phyloP scores from a whole-genome alignment of 2,888 invertebrate genomes.

The Plutella xylostella region DNA sequence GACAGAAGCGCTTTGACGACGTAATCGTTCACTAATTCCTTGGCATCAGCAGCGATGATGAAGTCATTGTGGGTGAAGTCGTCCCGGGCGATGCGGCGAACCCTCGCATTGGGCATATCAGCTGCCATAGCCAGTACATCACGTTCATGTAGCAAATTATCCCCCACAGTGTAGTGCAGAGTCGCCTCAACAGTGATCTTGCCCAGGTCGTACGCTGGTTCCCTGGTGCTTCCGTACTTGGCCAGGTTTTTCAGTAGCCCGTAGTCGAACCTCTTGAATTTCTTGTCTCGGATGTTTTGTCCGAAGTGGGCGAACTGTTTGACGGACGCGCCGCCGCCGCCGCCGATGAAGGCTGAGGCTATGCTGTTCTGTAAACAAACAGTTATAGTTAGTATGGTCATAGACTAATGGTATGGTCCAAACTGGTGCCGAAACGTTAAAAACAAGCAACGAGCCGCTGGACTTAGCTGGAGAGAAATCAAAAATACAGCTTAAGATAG shows the following conservation, averaged over 20 bases:
- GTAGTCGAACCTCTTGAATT: slow-evolving; percentile 23
- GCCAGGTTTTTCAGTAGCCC: slow-evolving; percentile 17
- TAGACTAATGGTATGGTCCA: too few relatives aligned
- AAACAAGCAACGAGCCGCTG: too few relatives aligned
- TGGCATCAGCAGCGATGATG: slow-evolving; percentile 16
- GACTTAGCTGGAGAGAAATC: too few relatives aligned
- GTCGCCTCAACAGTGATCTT: slow-evolving; percentile 18
- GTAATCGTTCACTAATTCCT: slow-evolving; percentile 19
- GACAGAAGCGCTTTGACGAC: slow-evolving; percentile 18
- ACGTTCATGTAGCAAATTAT: slow-evolving; percentile 19
- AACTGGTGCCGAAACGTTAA: too few relatives aligned
- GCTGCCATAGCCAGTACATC: slow-evolving; percentile 23
- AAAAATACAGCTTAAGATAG: too few relatives aligned
- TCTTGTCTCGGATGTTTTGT: slow-evolving; percentile 22
- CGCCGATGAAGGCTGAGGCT: too few relatives aligned
- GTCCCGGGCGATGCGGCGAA: slow-evolving; percentile 18
- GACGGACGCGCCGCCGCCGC: slow-evolving; percentile 20
- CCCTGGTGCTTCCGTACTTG: slow-evolving; percentile 16
- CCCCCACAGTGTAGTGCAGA: slow-evolving; percentile 22
- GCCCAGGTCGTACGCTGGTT: slow-evolving; percentile 18
- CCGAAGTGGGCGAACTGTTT: slow-evolving; percentile 26
- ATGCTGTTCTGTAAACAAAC: too few relatives aligned
- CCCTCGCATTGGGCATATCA: slow-evolving; percentile 18
- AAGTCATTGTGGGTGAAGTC: slow-evolving; percentile 22
- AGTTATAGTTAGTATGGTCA: too few relatives aligned